A percentile compares a stretch with the other conserved stretches of the same genome.
Conservation (phyloP, 2,113 vertebrate genomes). For the Astur gentilis region DNA sequence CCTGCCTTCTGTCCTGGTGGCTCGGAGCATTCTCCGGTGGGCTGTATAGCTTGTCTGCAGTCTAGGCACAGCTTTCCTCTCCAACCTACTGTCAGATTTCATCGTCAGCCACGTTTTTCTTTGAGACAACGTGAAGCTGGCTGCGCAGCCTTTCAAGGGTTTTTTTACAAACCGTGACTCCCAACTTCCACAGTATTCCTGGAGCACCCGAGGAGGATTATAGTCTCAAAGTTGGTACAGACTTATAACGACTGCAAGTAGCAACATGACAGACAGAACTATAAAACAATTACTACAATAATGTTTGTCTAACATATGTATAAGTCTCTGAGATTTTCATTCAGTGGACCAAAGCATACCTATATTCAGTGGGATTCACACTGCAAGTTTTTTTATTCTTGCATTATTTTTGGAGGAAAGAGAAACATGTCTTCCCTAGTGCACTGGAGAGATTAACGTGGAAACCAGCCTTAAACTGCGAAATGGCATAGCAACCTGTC, state of each 20-base stretch:
- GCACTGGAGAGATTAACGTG: neutral
- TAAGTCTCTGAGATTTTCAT: neutral
- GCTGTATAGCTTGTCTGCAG: neutral
- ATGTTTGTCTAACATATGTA: neutral
- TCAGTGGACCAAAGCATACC: neutral
- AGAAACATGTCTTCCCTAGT: neutral
- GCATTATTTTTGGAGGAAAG: neutral
- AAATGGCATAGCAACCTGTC: rapidly evolving
- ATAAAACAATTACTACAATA: neutral
- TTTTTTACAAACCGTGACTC: neutral
- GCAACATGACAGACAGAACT: neutral
- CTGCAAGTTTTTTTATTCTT: neutral
- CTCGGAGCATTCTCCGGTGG: neutral
- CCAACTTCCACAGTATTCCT: neutral
- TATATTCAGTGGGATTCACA: neutral
- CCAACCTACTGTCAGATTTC: neutral
- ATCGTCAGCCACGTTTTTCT: neutral
- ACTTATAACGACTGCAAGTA: neutral
- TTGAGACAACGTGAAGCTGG: neutral
- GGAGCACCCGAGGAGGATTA: neutral
- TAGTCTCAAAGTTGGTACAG: neutral
- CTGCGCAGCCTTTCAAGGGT: neutral
- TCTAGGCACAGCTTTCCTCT: neutral
- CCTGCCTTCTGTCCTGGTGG: neutral
- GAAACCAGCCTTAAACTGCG: neutral